Base-by-base conservation (phyloP, 2,113 vertebrate genomes). In the Tor tambroides region DNA sequence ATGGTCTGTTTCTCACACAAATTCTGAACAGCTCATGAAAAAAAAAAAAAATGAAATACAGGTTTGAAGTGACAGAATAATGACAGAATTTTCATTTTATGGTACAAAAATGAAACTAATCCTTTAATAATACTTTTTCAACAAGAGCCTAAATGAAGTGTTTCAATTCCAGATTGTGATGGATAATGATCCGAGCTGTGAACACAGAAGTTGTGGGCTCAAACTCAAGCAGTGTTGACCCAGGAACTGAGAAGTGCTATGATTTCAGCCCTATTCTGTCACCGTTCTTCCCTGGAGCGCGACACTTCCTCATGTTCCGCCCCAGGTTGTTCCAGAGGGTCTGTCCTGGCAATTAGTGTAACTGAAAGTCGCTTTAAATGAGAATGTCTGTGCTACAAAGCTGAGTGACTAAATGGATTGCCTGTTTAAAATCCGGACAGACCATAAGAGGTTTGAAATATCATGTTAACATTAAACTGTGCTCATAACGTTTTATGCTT, bases 181-280 rank as follows among this genome's bases (percentile, higher is more conserved):
- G 21, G 32, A 35, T 19, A 65, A 43, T 7, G 59, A 10, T 65
- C 35, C n/a, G 2, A 81, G 56, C 56, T 43, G 80, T 65, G 8
- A 28, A 19, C 38, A 28, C n/a, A 81, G 8, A 81, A 81, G 38
- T 82, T 82, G n/a, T 30, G 38, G 17, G 80, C n/a, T 81, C 38
- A 28, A 65, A 28, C 38, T 65, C 14, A 63, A 81, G 38, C 12
- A 65, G 59, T 30, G 80, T 43, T 81, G 59, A 82, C 38, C 80
- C 59, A 67, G 38, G 38, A 82, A 28, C 59, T 46, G 35, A 65
- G 59, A 81, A 81, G 41, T 82, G 10, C 38, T 38, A n/a, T 30
- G 4, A 46, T 82, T 82, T 82, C 11, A 67, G 80, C 41, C 59
- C 59, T 46, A 46, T 81, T 81, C 80, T 81, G 80, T 81, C 80